These are phyloP conservation scores for Rhinichthys klamathensis DNA, from an alignment of 2,113 vertebrate genomes.

Conservation along the genomic window DNA sequence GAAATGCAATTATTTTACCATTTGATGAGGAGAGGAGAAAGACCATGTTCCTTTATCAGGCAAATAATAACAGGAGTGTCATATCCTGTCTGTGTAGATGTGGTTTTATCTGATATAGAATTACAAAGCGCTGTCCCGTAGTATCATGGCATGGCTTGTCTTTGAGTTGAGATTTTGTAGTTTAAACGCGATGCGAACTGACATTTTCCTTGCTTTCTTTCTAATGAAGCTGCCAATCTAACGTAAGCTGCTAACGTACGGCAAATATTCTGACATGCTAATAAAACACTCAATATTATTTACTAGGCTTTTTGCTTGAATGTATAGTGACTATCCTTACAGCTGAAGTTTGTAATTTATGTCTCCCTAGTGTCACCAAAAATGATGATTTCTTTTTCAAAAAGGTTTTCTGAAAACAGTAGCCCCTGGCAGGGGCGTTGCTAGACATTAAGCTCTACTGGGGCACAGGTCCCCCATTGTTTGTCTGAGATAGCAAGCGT, in stretches of 20 bases:
- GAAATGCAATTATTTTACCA: conserved; percentile 67
- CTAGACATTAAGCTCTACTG: no score
- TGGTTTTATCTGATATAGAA: conserved; percentile 62
- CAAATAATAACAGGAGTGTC: conserved; percentile 70
- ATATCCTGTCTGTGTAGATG: conserved; percentile 64
- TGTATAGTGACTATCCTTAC: conserved; percentile 10
- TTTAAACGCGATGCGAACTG: conserved; percentile 55
- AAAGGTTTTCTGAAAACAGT: neutral
- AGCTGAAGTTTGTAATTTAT: neutral
- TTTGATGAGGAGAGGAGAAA: conserved; percentile 60
- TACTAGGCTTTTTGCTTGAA: conserved; percentile 2
- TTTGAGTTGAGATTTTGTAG: conserved; percentile 54
- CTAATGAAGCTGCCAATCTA: conserved; percentile 60
- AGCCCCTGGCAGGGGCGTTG: no score
- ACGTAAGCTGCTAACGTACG: conserved; percentile 29
- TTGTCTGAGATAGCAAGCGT: no score
- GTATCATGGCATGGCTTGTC: conserved; percentile 57
- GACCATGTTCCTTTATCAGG: conserved; percentile 58
- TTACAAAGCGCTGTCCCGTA: conserved; percentile 64
- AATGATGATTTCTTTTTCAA: neutral
- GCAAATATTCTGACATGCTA: conserved; percentile 42
- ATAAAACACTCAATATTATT: conserved; percentile 9
- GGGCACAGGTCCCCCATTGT: no score
- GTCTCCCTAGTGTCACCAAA: neutral
- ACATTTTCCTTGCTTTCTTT: conserved; percentile 51